Evolutionary conservation across 2,888 invertebrate species (phyloP).

Genomic region (Prenolepis imparis): DNA sequence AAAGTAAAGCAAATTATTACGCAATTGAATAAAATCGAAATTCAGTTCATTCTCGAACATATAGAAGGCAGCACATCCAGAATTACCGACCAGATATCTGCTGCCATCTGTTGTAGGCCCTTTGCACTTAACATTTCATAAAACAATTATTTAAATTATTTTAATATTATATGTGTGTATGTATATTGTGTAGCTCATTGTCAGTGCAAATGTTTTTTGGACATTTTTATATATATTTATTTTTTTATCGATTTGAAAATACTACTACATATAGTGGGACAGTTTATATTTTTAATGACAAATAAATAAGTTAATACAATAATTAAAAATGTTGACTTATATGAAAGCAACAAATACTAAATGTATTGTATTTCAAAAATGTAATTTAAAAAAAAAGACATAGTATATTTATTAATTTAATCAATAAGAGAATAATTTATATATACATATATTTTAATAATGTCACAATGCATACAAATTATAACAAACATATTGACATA

Average conservation of each 20-base stretch:
- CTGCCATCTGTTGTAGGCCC: slow-evolving; percentile 81
- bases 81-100: slow-evolving; percentile 82
- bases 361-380: neutral
- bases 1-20: slow-evolving; percentile 11
- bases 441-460: neutral
- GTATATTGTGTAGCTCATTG: neutral
- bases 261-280: neutral
- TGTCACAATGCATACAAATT: neutral
- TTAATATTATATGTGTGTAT: neutral
- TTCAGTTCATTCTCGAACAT: slow-evolving; percentile 74
- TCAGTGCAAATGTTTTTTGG: slow-evolving; percentile 29
- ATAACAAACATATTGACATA: neutral
- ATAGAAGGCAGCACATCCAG: slow-evolving; percentile 83
- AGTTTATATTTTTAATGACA: neutral
- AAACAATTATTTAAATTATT: slow-evolving; percentile 45
- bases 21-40: slow-evolving; percentile 63
- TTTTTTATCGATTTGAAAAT: neutral
- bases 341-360: neutral
- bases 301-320: neutral
- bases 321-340: neutral
- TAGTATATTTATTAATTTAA: slow-evolving; percentile 16
- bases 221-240: neutral
- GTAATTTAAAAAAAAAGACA: neutral
- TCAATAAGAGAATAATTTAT: neutral
- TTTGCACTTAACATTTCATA: slow-evolving; percentile 49